These are phyloP conservation scores for Suricata suricatta DNA, from an alignment of 2,113 vertebrate genomes.

Conservation along the genomic window DNA sequence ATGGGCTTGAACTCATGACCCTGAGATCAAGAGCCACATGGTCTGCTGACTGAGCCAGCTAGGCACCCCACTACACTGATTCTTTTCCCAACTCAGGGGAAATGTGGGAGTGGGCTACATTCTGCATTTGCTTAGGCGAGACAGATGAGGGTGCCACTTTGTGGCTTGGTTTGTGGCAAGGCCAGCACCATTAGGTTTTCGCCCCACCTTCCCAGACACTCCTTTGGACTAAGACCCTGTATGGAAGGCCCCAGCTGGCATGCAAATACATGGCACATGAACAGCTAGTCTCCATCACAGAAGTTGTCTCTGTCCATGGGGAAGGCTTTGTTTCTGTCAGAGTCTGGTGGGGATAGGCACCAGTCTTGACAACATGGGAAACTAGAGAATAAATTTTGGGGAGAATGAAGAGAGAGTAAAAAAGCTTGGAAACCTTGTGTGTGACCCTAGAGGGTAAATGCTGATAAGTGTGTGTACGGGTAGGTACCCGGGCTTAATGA, in stretches of 20 bases:
- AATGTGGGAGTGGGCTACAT: not conserved
- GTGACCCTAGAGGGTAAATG: not conserved
- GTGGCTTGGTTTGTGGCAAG: not conserved
- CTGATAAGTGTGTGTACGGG: not conserved
- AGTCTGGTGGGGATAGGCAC: not conserved
- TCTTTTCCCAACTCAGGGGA: not conserved
- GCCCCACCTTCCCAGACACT: not conserved
- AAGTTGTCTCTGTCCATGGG: not conserved
- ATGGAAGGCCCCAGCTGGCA: not conserved
- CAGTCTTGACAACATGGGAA: not conserved
- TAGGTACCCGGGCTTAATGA: not conserved
- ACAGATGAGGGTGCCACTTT: not conserved
- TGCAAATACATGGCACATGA: not conserved
- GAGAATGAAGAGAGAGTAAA: not conserved
- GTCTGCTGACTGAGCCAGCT: not conserved
- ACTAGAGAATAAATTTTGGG: not conserved
- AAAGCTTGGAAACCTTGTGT: not conserved
- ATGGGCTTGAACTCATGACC: not conserved
- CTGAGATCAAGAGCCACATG: not conserved
- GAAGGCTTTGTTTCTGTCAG: not conserved
- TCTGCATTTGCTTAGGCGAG: not conserved
- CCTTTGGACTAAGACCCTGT: not conserved
- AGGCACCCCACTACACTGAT: no score
- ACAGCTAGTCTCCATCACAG: not conserved
- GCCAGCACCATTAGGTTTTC: not conserved